These are phyloP conservation scores for Dicranocentrus wangi DNA, from an alignment of 2,888 invertebrate genomes.

Conservation along the genomic window DNA sequence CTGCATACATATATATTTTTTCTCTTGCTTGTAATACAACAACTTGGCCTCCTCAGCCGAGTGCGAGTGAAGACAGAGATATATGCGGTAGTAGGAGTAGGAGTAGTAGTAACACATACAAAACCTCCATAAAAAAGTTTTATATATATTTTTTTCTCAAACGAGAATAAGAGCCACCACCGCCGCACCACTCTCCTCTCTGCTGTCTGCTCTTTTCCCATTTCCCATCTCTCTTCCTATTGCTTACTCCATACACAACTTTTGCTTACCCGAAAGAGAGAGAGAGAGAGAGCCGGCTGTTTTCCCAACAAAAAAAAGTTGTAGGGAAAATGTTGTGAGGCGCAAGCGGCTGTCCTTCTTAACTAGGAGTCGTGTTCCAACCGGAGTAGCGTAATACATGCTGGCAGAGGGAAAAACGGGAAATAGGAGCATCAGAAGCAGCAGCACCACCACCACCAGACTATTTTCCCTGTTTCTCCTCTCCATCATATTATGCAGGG, in stretches of 20 bases:
- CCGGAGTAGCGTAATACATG: no score
- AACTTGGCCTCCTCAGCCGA: neutral
- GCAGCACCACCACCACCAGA: no score
- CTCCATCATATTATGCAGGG: neutral
- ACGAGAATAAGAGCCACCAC: slow-evolving; percentile 27
- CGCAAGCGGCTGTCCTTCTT: slow-evolving; percentile 63
- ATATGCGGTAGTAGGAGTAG: no score
- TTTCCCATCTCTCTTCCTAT: slow-evolving; percentile 35
- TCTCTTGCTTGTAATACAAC: slow-evolving; percentile 8
- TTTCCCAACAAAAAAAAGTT: slow-evolving; percentile 40
- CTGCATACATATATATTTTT: neutral
- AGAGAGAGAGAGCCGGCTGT: slow-evolving; percentile 50
- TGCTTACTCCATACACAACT: slow-evolving; percentile 29
- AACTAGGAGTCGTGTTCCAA: no score
- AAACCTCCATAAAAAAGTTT: slow-evolving; percentile 36
- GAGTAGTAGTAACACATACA: slow-evolving; percentile 5
- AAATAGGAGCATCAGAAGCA: no score
- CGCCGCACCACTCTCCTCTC: no score
- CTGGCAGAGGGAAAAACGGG: no score
- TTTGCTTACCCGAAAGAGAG: slow-evolving; percentile 28
- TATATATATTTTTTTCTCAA: no score
- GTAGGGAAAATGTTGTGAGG: slow-evolving; percentile 64
- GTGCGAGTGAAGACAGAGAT: no score
- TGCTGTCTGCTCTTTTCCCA: slow-evolving; percentile 39
- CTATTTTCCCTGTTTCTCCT: neutral